Evolutionary conservation across 2,888 invertebrate genomes (phyloP).

Genomic region (Pammene aurita): DNA sequence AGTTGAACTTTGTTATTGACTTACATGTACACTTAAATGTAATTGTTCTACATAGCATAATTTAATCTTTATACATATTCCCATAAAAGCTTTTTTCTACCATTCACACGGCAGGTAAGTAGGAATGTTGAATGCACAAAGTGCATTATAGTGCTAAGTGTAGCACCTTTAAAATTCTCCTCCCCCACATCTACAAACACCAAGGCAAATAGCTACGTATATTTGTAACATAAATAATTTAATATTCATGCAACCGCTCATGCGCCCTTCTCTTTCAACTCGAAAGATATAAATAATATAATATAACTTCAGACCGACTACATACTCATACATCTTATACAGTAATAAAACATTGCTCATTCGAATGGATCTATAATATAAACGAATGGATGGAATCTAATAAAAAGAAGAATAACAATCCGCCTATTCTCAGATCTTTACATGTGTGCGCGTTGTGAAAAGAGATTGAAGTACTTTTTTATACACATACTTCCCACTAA

Average conservation of each 20-base stretch:
- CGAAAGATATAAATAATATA: constrained; percentile 40
- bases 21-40: too few species aligned
- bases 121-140: constrained; percentile 12
- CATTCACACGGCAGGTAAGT: neutral
- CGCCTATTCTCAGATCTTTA: constrained; percentile 50
- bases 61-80: neutral
- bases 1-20: neutral
- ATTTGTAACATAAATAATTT: constrained; percentile 43
- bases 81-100: neutral
- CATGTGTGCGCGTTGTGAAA: constrained; percentile 58
- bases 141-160: constrained; percentile 21
- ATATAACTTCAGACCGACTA: constrained; percentile 34
- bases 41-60: neutral
- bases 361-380: constrained; percentile 52
- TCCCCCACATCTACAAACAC: constrained; percentile 24
- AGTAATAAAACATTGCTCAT: constrained; percentile 48
- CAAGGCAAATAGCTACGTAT: constrained; percentile 38
- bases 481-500: constrained; percentile 51
- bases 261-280: constrained; percentile 44
- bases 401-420: constrained; percentile 67
- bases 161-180: constrained; percentile 27
- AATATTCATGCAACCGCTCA: constrained; percentile 44
- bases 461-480: constrained; percentile 60
- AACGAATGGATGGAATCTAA: constrained; percentile 67
- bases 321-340: constrained; percentile 29